These are phyloP conservation scores for Chaetops frenatus DNA, from an alignment of 2,113 vertebrate genomes.

Conservation along the genomic window DNA sequence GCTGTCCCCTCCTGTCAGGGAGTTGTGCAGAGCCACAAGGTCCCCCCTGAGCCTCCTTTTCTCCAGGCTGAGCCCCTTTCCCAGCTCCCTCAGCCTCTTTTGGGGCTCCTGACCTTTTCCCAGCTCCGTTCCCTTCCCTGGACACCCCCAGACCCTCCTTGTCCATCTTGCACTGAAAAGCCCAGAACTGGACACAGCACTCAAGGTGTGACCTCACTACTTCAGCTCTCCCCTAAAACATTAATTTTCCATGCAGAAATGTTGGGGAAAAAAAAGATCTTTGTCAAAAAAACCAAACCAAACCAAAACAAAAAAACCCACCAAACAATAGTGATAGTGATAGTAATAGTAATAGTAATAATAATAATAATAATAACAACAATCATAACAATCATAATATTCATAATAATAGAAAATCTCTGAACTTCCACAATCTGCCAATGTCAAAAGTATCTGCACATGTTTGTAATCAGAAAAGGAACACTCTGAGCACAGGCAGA, in stretches of 20 bases:
- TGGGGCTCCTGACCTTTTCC: not conserved
- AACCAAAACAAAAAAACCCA: too few species aligned
- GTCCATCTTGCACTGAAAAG: too few species aligned
- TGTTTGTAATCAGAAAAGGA: not conserved
- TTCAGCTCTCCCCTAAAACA: not conserved
- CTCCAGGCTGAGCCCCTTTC: not conserved
- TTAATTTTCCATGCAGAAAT: not conserved
- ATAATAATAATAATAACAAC: too few species aligned
- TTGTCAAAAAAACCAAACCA: not conserved
- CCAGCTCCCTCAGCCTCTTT: not conserved
- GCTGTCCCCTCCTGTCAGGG: not conserved
- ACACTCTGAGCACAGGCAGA: not conserved
- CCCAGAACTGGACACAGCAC: not conserved
- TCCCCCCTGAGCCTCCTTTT: not conserved
- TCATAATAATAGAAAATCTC: not conserved
- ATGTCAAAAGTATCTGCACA: not conserved
- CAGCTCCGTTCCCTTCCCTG: not conserved
- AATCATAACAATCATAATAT: not conserved
- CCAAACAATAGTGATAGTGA: too few species aligned
- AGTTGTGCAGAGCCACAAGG: not conserved
- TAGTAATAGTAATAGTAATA: too few species aligned
- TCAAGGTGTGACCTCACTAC: not conserved
- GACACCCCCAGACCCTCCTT: not conserved
- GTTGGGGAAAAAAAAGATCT: not conserved
- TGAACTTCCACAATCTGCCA: not conserved